Base-by-base conservation (phyloP, 2,888 invertebrate genomes). In the Polietes domitor region DNA sequence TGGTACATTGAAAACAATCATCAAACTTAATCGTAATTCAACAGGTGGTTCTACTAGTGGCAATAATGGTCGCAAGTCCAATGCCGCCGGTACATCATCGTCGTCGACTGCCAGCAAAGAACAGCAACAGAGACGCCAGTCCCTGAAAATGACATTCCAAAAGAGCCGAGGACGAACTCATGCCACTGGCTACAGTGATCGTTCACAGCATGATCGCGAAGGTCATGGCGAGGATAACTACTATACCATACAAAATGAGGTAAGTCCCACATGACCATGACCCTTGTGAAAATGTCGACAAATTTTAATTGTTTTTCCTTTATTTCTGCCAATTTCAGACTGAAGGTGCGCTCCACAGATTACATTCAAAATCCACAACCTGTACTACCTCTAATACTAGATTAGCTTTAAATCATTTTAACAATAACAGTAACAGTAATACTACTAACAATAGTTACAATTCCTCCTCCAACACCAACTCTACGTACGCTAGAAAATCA, bases 1-100 rank as follows among this genome's bases (percentile, higher is more conserved):
- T 2, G 97, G 97, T 50, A 97, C 96, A 0, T 91, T 97, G 86
- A 97, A 97, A 90, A 96, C 97, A 87, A 95, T 97, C 88, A 97
- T 97, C 88, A 96, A 97, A 92, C 92, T 97, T 86, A 95, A 95
- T 90, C 94, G 95, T 24, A 88, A 88, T 86, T 85, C 83, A 76
- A 78, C 85, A 79, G 81, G 82, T 37, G 82, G 87, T 12, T 83
- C 86, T 21, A 81, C 77, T 65, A 82, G 85, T 15, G 86, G 86
- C 43, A 73, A 80, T 17, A 88, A 88, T 10, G 89, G 83, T 53
- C 85, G 87, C 6, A 86, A 84, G 72, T 24, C 72, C 6, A 84
- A 78, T 72, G 10, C 84, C 65, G 58, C 68, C 19, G 68, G 78
- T 63, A 80, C 26, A 78, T 19, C 83, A 15, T 53, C 78, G 10